Conservation (phyloP, 2,797 vertebrate genomes). For the Eulemur coronatus region DNA sequence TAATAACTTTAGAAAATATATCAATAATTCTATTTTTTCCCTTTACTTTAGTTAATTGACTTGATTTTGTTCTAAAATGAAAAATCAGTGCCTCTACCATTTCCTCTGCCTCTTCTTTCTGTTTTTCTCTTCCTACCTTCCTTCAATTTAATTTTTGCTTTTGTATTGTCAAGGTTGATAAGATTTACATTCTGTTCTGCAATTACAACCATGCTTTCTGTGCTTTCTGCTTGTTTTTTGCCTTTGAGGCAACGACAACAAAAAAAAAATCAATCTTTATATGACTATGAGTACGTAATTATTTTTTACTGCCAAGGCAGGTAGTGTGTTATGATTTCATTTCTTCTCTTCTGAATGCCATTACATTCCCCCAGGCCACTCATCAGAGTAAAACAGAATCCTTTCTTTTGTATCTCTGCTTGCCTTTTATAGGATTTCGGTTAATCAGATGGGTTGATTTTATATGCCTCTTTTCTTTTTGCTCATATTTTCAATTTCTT, state of each 20-base stretch:
- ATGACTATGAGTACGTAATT: conserved; percentile 22
- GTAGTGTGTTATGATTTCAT: neutral
- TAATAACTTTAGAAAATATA: neutral
- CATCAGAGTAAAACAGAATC: conserved; percentile 14
- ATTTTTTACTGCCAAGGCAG: conserved; percentile 33
- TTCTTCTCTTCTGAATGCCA: conserved; percentile 25
- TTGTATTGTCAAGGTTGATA: neutral
- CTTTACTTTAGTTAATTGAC: neutral
- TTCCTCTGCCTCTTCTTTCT: neutral
- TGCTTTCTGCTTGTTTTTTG: conserved; percentile 13
- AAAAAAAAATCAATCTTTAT: conserved; percentile 44
- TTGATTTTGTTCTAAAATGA: conserved; percentile 16
- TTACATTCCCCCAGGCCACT: neutral
- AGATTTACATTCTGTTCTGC: conserved; percentile 21
- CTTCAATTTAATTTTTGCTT: conserved; percentile 40
- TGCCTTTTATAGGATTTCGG: conserved; percentile 30
- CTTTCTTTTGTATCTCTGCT: neutral
- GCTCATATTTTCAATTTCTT: conserved; percentile 24
- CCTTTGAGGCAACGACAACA: conserved; percentile 11
- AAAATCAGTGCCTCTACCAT: neutral
- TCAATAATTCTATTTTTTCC: neutral
- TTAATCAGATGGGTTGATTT: conserved; percentile 39
- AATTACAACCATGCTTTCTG: conserved; percentile 22
- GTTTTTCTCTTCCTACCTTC: neutral
- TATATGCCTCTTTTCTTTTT: neutral